Evolutionary conservation across 2,113 vertebrate species (phyloP).

Genomic region (Phainopepla nitens): DNA sequence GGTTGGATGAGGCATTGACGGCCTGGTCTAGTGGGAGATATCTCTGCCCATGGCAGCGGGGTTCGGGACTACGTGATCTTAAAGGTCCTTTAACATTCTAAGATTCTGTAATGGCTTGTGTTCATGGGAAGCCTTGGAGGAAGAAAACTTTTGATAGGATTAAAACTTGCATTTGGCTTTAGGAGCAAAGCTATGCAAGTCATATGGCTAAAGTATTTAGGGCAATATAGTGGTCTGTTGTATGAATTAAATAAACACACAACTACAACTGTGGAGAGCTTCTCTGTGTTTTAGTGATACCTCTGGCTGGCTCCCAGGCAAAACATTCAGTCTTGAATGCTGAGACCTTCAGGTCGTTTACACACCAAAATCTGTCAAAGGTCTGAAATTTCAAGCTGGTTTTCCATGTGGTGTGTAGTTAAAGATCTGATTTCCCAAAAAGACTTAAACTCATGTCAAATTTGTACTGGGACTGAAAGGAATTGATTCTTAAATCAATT

Average conservation of each 20-base stretch:
- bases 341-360: neutral
- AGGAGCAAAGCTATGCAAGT: fast-evolving
- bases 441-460: neutral
- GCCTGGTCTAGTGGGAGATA: neutral
- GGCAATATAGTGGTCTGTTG: neutral
- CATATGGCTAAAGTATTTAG: neutral
- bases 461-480: neutral
- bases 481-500: neutral
- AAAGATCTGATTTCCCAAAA: neutral
- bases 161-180: neutral
- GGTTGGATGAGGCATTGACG: neutral
- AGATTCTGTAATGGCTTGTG: neutral
- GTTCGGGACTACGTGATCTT: neutral
- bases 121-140: neutral
- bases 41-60: fast-evolving
- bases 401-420: neutral
- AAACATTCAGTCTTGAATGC: neutral
- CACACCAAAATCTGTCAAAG: neutral
- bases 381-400: neutral
- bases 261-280: fast-evolving
- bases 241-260: neutral
- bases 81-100: no score
- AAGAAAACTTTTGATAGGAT: fast-evolving
- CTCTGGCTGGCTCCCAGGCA: neutral
- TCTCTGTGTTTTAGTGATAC: neutral